Base-by-base conservation (phyloP, 2,888 invertebrate species). In the Apamea epomidion region DNA sequence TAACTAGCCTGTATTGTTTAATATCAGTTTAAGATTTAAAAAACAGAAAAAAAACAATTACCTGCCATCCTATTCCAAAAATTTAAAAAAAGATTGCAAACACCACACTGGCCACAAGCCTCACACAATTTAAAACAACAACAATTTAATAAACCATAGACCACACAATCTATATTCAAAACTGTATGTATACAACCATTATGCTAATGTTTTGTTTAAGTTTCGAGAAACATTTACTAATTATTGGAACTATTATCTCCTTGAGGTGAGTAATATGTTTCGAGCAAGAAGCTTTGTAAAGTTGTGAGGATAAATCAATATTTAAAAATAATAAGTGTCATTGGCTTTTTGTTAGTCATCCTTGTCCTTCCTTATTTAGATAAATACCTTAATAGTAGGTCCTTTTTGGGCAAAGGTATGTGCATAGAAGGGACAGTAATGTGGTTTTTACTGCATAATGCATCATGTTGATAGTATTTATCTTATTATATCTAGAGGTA, bases 251-350 rank as follows among this genome's bases (percentile, higher is more conserved):
- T 78, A 75, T 87, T 92, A 91, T 91, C 89, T 90, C 72, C 58
- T 58, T 62, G 48, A 76, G 58, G 80, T 94, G 94, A 94, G 86
- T 94, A 93, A 94, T 89, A 78, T 77, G 85, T 94, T 92, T 92
- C 89, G 74, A 58, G 69, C 80, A 84, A 79, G 73, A 72, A 87
- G 87, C 67, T 84, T 80, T 64, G 84, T 78, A 3, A 80, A 86
- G 75, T 85, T 85, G 74, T 81, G 80, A 85, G 86, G 84, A 88
- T 48, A 60, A 84, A 89, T 87, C 79, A 84, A 85, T 68, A 82
- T 82, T 73, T 0, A 67, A 76, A 78, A 76, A 70, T 64, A 74
- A 78, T 76, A 76, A 76, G 58, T 86, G 85, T 87, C 85, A 86
- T 75, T 86, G 85, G 72, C 80, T 54, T 77, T 18, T 48, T 42